phyloP scores from a whole-genome alignment of 2,888 invertebrate genomes.

The Onthophagus sagittarius region DNA sequence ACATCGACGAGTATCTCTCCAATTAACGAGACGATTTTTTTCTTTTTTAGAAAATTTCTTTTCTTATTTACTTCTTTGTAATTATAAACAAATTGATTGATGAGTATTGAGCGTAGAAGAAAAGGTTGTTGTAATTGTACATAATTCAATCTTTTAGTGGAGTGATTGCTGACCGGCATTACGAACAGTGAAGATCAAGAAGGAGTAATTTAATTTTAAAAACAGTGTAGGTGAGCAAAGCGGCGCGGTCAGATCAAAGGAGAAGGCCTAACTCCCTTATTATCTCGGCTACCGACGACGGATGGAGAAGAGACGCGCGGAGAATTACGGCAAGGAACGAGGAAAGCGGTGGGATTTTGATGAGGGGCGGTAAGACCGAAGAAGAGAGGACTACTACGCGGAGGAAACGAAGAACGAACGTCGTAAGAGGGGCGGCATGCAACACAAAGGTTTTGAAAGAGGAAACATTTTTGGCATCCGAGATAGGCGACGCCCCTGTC shows the following conservation, averaged over 20 bases:
- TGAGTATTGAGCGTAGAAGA: not conserved
- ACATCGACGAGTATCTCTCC: not conserved
- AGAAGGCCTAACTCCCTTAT: constrained; percentile 45
- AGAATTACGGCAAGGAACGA: too few species aligned
- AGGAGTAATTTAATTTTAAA: constrained; percentile 33
- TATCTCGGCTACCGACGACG: constrained; percentile 47
- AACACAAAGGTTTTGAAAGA: not conserved
- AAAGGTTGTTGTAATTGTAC: not conserved
- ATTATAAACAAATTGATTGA: not conserved
- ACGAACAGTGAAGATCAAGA: not conserved
- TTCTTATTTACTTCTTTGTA: not conserved
- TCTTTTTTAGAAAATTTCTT: not conserved
- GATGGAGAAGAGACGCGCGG: constrained; percentile 26
- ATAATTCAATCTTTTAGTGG: not conserved
- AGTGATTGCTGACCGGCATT: not conserved
- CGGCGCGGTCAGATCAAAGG: constrained; percentile 39
- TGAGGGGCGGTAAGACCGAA: constrained; percentile 40
- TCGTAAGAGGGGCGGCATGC: constrained; percentile 11
- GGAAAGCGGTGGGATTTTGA: too few species aligned
- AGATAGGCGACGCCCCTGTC: not conserved
- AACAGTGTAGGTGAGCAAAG: constrained; percentile 45
- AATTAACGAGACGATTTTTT: not conserved
- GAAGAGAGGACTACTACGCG: constrained; percentile 41
- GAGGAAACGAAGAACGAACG: constrained; percentile 1
- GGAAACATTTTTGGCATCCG: not conserved